phyloP scores from a whole-genome alignment of 2,113 vertebrate genomes.

The Spilogale gracilis region DNA sequence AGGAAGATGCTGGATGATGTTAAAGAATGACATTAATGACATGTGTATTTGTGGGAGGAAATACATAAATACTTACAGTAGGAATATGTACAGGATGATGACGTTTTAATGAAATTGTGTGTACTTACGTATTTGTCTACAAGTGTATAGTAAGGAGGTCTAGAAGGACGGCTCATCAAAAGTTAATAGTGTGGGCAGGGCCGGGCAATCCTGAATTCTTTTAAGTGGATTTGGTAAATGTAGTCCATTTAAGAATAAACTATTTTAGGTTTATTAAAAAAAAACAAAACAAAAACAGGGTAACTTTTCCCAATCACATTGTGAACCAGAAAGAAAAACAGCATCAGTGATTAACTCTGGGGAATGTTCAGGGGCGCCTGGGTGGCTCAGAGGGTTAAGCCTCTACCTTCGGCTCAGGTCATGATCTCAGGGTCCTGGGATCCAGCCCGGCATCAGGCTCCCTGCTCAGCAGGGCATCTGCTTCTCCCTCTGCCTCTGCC shows the following conservation, averaged over 20 bases:
- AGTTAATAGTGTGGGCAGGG: not conserved
- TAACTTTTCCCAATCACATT: not conserved
- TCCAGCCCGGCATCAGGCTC: accelerated
- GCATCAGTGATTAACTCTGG: not conserved
- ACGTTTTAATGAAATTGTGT: not conserved
- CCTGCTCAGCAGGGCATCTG: not conserved
- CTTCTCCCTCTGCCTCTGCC: not conserved
- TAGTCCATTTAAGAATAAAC: not conserved
- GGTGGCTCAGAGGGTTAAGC: not conserved
- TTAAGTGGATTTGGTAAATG: not conserved
- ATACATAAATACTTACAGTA: not conserved
- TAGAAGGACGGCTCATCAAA: not conserved
- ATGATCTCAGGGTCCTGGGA: not conserved
- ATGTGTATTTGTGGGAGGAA: not conserved
- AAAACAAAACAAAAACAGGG: too few relatives aligned
- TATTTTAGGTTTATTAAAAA: not conserved
- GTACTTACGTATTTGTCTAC: not conserved
- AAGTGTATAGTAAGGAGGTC: not conserved
- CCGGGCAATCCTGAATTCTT: not conserved
- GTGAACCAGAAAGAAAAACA: not conserved
- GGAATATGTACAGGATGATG: not conserved
- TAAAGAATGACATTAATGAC: not conserved
- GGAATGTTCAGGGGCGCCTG: not conserved
- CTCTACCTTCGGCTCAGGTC: not conserved
- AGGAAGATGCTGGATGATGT: not conserved